These are phyloP conservation scores for Leucozona laternaria DNA, from an alignment of 2,888 invertebrate genomes.

Conservation along the genomic window DNA sequence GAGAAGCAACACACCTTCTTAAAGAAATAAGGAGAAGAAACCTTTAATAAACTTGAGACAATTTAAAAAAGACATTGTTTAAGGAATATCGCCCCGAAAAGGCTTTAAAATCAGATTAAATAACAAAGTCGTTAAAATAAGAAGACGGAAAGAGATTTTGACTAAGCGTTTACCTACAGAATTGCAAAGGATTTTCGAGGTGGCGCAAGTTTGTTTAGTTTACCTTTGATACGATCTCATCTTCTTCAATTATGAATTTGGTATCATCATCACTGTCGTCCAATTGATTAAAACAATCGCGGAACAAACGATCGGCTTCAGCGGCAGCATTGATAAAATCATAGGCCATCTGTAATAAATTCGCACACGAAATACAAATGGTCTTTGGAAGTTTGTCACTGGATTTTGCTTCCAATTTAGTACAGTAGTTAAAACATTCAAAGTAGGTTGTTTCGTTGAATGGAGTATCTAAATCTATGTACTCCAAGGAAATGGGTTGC, in stretches of 20 bases:
- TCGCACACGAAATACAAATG: conserved; percentile 1
- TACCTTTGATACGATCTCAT: conserved; percentile 5
- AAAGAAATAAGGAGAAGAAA: too few relatives aligned
- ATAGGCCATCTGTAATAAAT: not conserved
- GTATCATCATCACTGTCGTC: not conserved
- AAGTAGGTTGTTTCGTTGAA: conserved; percentile 13
- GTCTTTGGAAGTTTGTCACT: not conserved
- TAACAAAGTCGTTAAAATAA: too few relatives aligned
- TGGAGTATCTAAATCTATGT: conserved; percentile 16
- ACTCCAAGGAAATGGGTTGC: not conserved
- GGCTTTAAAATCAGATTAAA: too few relatives aligned
- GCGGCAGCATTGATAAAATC: not conserved
- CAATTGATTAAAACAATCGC: not conserved
- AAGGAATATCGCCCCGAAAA: too few relatives aligned
- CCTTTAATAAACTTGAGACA: too few relatives aligned
- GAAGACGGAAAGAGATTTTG: too few relatives aligned
- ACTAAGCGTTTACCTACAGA: too few relatives aligned
- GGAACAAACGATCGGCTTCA: conserved; percentile 2
- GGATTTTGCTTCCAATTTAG: not conserved
- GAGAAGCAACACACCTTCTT: too few relatives aligned
- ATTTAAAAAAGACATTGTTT: too few relatives aligned
- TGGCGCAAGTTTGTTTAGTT: not conserved
- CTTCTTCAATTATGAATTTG: not conserved
- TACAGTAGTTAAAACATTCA: conserved; percentile 22
- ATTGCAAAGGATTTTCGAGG: too few relatives aligned